Evolutionary conservation across 1,140 invertebrate genomes (phyloP).

Genomic region (Wiebesia pumilae): DNA sequence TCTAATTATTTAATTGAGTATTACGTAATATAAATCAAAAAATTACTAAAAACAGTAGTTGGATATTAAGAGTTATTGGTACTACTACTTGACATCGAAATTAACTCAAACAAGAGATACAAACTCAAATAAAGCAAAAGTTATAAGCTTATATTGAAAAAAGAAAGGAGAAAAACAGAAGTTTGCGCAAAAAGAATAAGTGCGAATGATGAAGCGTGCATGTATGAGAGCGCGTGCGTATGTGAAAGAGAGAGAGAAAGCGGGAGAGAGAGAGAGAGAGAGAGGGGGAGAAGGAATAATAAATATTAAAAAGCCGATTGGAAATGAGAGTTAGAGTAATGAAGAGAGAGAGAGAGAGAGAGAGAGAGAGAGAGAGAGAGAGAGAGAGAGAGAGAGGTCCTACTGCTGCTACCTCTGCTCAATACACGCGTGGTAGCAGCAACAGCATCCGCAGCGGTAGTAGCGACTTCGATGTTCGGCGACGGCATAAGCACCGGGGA

Average conservation of each 20-base stretch:
- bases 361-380: not conserved
- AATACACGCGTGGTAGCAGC: not conserved
- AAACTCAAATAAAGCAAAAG: slow-evolving; percentile 4
- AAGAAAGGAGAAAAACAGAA: slow-evolving; percentile 12
- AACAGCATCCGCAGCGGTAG: not conserved
- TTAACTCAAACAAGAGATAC: slow-evolving; percentile 26
- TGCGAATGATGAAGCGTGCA: not conserved
- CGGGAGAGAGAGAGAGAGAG: not conserved
- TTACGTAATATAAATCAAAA: too few relatives aligned
- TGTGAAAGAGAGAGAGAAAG: not conserved
- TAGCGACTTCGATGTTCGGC: slow-evolving; percentile 40
- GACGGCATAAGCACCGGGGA: slow-evolving; percentile 72
- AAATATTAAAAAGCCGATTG: slow-evolving; percentile 50
- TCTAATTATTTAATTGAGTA: not conserved
- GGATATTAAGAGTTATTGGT: not conserved
- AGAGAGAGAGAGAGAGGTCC: not conserved
- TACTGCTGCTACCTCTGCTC: not conserved
- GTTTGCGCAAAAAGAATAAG: not conserved
- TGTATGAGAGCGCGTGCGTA: not conserved
- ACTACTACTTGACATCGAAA: slow-evolving; percentile 13
- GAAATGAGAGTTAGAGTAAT: not conserved
- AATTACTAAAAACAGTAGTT: not conserved
- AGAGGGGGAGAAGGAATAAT: not conserved
- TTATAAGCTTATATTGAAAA: slow-evolving; percentile 6
- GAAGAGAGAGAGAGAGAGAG: not conserved